phyloP scores from a whole-genome alignment of 2,113 vertebrate species.

The Rhabdomys dilectus region DNA sequence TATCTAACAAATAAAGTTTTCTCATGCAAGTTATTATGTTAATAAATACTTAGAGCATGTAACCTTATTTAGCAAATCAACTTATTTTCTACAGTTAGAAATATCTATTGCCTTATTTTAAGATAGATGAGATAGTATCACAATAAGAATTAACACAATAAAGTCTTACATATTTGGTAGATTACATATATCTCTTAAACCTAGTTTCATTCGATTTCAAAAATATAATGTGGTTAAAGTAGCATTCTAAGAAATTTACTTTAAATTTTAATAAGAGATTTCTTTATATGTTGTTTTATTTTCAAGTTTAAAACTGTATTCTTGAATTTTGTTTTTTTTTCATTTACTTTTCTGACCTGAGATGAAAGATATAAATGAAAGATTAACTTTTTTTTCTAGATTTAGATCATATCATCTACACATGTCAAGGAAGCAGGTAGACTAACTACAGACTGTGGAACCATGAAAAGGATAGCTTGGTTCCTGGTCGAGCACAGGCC shows the following conservation, averaged over 20 bases:
- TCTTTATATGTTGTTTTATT: too few species aligned
- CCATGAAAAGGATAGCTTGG: too few species aligned
- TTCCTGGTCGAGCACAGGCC: too few species aligned
- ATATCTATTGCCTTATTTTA: neutral
- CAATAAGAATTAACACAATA: conserved; percentile 43
- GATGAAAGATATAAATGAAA: too few species aligned
- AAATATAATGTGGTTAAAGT: neutral
- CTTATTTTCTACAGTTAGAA: neutral
- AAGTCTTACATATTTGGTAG: neutral
- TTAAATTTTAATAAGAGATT: neutral
- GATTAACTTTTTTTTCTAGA: too few species aligned
- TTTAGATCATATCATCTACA: too few species aligned
- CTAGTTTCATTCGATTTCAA: neutral
- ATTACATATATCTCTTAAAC: neutral
- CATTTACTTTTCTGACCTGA: too few species aligned
- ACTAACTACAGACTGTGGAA: too few species aligned
- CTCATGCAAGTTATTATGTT: neutral
- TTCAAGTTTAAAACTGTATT: too few species aligned
- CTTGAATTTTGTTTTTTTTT: too few species aligned
- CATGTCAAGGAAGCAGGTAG: too few species aligned
- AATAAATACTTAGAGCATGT: neutral
- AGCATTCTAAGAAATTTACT: neutral
- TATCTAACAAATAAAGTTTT: neutral
- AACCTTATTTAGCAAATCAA: conserved; percentile 24
- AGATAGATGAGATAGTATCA: neutral